phyloP scores from a whole-genome alignment of 2,797 vertebrate genomes.

The Echiichthys vipera region DNA sequence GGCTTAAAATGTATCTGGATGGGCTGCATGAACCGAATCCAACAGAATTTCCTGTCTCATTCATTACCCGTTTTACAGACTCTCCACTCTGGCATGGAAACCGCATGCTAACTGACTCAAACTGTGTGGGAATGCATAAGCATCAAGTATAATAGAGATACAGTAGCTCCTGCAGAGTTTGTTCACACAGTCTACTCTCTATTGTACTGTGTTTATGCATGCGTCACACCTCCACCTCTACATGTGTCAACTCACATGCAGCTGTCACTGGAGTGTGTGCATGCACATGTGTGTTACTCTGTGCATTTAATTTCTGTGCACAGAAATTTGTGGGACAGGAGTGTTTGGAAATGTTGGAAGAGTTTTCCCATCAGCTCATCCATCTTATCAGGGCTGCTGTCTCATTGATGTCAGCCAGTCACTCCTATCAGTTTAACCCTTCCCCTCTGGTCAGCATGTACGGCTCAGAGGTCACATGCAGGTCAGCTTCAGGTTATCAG shows the following conservation, averaged over 20 bases:
- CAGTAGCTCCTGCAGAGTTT: conserved; percentile 58
- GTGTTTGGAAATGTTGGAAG: conserved; percentile 14
- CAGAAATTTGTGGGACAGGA: conserved; percentile 10
- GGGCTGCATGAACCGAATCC: conserved; percentile 52
- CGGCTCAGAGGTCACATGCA: conserved; percentile 55
- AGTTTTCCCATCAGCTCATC: conserved; percentile 46
- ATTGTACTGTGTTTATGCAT: conserved; percentile 38
- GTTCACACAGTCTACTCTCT: conserved; percentile 49
- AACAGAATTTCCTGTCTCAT: conserved; percentile 67
- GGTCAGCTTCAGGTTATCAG: conserved; percentile 45
- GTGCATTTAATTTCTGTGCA: background rate
- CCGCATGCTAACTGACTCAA: conserved; percentile 61
- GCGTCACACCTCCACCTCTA: conserved; percentile 25
- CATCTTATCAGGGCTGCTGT: conserved; percentile 56
- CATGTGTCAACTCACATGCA: conserved; percentile 45
- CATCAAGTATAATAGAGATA: conserved; percentile 48
- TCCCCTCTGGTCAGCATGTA: conserved; percentile 26
- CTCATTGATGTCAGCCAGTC: conserved; percentile 67
- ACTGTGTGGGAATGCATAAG: conserved; percentile 58
- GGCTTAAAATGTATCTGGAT: conserved; percentile 56
- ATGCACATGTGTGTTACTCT: background rate
- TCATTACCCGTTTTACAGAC: conserved; percentile 75
- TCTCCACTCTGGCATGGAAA: conserved; percentile 65
- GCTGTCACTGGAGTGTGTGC: background rate
- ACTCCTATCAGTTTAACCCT: conserved; percentile 48